Conservation (phyloP, 2,113 vertebrate species). For the Actinemys pallida region DNA sequence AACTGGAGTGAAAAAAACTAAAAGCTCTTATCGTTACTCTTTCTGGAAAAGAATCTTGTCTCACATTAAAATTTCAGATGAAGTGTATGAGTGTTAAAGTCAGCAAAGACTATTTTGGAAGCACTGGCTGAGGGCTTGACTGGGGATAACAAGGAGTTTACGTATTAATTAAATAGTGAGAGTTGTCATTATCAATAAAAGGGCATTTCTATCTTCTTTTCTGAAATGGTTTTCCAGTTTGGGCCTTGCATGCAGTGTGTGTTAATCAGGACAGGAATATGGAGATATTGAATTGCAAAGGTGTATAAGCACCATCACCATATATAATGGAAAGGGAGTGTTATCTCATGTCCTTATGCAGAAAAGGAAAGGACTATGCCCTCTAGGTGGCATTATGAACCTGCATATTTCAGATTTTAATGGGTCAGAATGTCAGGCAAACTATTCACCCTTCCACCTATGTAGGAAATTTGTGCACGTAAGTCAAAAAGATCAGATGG, state of each 20-base stretch:
- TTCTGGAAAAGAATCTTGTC: background rate
- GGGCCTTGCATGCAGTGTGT: background rate
- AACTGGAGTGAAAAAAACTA: background rate
- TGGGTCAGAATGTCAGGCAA: background rate
- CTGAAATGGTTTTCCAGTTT: background rate
- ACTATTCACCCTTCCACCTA: background rate
- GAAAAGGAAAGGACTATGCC: background rate
- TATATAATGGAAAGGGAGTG: background rate
- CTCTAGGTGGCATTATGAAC: conserved; percentile 35
- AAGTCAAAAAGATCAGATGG: background rate
- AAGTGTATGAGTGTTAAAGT: background rate
- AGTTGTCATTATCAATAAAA: background rate
- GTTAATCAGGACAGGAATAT: background rate
- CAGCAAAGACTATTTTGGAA: background rate
- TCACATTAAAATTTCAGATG: background rate
- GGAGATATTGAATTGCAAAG: background rate
- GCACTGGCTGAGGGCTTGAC: background rate
- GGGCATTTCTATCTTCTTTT: background rate
- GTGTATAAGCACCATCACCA: background rate
- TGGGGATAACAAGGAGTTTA: background rate
- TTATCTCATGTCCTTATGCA: background rate
- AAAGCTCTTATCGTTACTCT: background rate
- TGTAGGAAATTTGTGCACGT: accelerated
- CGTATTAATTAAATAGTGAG: background rate
- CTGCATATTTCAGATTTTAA: background rate